phyloP scores from a whole-genome alignment of 2,888 invertebrate species.

The Drosophila mulleri region DNA sequence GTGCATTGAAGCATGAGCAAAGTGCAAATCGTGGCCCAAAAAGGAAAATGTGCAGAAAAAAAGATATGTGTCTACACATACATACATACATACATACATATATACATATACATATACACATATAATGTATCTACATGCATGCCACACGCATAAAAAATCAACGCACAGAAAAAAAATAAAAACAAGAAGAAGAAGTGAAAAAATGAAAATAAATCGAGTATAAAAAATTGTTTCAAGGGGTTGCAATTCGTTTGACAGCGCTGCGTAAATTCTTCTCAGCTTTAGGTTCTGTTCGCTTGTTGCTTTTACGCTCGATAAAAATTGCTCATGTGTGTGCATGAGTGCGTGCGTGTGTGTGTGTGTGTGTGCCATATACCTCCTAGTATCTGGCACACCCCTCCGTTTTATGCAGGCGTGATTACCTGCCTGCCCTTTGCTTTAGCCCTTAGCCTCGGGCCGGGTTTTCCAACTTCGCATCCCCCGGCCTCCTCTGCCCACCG shows the following conservation, averaged over 20 bases:
- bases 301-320: slow-evolving; percentile 69
- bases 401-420: slow-evolving; percentile 55
- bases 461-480: not conserved
- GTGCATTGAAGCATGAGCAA: slow-evolving; percentile 63
- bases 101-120: not conserved
- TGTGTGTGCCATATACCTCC: slow-evolving; percentile 24
- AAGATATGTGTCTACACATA: slow-evolving; percentile 9
- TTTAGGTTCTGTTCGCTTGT: slow-evolving; percentile 53
- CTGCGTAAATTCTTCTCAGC: slow-evolving; percentile 39
- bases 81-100: not conserved
- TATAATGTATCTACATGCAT: slow-evolving; percentile 14
- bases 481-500: rapidly evolving
- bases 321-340: slow-evolving; percentile 43
- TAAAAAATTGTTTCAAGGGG: slow-evolving; percentile 76
- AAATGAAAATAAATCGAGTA: slow-evolving; percentile 73
- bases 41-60: slow-evolving; percentile 53
- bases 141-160: slow-evolving; percentile 19
- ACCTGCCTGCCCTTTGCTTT: slow-evolving; percentile 56
- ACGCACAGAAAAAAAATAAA: slow-evolving; percentile 4
- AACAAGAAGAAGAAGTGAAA: not conserved
- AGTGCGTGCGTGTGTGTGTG: slow-evolving; percentile 20
- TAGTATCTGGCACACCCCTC: slow-evolving; percentile 1
- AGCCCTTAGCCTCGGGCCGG: slow-evolving; percentile 13
- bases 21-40: slow-evolving; percentile 51
- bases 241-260: slow-evolving; percentile 70